Evolutionary conservation across 2,797 vertebrate species (phyloP).

Genomic region (Perdix hodgsoniae): DNA sequence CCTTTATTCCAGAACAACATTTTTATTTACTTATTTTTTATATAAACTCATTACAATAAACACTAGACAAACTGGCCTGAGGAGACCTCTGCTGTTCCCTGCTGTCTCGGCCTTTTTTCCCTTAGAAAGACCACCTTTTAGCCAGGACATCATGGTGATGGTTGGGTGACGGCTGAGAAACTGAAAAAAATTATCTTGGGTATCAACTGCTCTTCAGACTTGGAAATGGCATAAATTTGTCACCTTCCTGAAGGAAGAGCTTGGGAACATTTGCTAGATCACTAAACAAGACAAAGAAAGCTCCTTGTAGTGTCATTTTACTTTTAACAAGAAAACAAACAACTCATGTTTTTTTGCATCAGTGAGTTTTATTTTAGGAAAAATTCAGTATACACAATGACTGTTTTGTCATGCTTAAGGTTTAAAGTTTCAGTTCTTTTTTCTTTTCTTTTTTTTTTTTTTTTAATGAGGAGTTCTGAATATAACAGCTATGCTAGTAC

Average conservation of each 20-base stretch:
- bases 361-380: background rate
- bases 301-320: background rate
- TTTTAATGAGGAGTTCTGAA: background rate
- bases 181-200: background rate
- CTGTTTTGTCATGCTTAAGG: background rate
- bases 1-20: background rate
- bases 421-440: conserved; percentile 24
- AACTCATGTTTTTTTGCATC: background rate
- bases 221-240: background rate
- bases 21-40: background rate
- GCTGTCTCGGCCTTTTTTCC: background rate
- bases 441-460: background rate
- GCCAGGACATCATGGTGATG: background rate
- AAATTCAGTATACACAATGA: background rate
- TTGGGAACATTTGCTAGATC: background rate
- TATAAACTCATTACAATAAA: background rate
- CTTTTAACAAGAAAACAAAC: background rate
- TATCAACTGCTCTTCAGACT: background rate
- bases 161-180: background rate
- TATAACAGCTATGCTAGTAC: background rate
- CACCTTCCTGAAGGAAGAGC: background rate
- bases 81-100: background rate
- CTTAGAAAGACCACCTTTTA: background rate
- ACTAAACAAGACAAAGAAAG: background rate
- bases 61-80: background rate